Evolutionary conservation across 92 coral and sea anemone genomes (phyloP).

Genomic region (Phymanthus crucifer): DNA sequence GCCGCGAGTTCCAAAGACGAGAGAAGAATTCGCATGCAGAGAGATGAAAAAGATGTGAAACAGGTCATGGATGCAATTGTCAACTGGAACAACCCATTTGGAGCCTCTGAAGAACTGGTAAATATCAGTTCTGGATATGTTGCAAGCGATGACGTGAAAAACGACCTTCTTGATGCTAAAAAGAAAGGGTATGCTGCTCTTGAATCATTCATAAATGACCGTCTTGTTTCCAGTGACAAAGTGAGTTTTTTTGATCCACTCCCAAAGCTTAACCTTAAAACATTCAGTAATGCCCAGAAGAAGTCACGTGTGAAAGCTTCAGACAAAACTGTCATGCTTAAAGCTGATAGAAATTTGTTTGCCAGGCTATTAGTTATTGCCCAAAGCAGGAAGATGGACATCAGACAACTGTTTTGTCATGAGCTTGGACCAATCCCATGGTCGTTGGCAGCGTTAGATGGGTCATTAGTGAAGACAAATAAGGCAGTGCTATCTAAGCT

Average conservation of each 20-base stretch:
- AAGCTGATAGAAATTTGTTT: slow-evolving; percentile 67
- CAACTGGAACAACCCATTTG: slow-evolving; percentile 52
- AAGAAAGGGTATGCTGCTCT: slow-evolving; percentile 26
- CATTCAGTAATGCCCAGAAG: slow-evolving; percentile 23
- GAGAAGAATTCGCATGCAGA: slow-evolving; percentile 32
- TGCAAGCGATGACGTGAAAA: slow-evolving; percentile 21
- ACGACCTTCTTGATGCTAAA: slow-evolving; percentile 33
- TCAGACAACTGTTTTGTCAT: slow-evolving; percentile 39
- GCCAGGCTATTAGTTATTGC: slow-evolving; percentile 59
- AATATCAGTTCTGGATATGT: slow-evolving; percentile 36
- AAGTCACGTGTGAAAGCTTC: slow-evolving; percentile 28
- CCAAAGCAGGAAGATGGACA: slow-evolving; percentile 54
- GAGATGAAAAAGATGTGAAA: slow-evolving; percentile 48
- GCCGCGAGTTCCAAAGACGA: slow-evolving; percentile 21
- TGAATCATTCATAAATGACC: slow-evolving; percentile 18
- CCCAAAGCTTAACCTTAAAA: slow-evolving; percentile 37
- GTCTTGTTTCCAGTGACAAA: slow-evolving; percentile 18
- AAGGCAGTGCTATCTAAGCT: slow-evolving; percentile 44
- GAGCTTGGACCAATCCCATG: slow-evolving; percentile 56
- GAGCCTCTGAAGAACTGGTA: slow-evolving; percentile 23
- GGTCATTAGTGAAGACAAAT: slow-evolving; percentile 40
- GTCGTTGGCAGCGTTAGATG: slow-evolving; percentile 51
- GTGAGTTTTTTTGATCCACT: slow-evolving; percentile 34
- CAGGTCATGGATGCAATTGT: slow-evolving; percentile 43
- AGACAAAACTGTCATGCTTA: slow-evolving; percentile 36